Conservation (phyloP, 1,140 invertebrate species). For the Thaumetopoea pityocampa region DNA sequence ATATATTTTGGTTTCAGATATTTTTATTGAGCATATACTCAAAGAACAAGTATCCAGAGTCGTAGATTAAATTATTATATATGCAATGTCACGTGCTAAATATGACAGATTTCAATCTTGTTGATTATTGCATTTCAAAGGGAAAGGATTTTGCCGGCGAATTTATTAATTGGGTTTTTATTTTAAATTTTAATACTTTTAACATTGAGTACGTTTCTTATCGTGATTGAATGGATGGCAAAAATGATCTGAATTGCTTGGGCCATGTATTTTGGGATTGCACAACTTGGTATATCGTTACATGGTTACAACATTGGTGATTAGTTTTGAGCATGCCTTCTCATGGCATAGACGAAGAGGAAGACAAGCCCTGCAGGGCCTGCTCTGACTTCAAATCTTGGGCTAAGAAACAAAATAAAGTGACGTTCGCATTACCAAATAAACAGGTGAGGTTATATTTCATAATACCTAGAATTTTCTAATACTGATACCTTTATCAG, state of each 20-base stretch:
- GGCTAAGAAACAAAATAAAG: conserved; percentile 79
- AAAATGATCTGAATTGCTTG: too few relatives aligned
- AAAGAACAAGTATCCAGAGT: too few relatives aligned
- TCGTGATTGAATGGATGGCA: too few relatives aligned
- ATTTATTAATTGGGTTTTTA: conserved; percentile 8
- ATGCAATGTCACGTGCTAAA: conserved; percentile 17
- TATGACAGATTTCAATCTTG: not conserved
- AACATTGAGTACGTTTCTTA: too few relatives aligned
- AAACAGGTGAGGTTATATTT: conserved; percentile 58
- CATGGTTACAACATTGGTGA: conserved; percentile 20
- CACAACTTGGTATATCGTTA: conserved; percentile 25
- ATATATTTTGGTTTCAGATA: too few relatives aligned
- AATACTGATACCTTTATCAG: conserved; percentile 5
- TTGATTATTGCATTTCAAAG: conserved; percentile 14
- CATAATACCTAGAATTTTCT: conserved; percentile 25
- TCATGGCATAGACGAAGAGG: conserved; percentile 49
- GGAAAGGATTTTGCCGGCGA: conserved; percentile 11
- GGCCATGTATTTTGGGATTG: too few relatives aligned
- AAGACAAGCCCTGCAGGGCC: conserved; percentile 79
- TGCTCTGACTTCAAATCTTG: conserved; percentile 86
- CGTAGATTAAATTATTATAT: too few relatives aligned
- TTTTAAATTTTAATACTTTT: too few relatives aligned
- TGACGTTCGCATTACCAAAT: conserved; percentile 25
- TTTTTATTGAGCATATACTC: too few relatives aligned
- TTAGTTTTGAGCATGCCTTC: conserved; percentile 36